phyloP scores from a whole-genome alignment of 2,113 vertebrate genomes.

The Eulemur rufifrons region DNA sequence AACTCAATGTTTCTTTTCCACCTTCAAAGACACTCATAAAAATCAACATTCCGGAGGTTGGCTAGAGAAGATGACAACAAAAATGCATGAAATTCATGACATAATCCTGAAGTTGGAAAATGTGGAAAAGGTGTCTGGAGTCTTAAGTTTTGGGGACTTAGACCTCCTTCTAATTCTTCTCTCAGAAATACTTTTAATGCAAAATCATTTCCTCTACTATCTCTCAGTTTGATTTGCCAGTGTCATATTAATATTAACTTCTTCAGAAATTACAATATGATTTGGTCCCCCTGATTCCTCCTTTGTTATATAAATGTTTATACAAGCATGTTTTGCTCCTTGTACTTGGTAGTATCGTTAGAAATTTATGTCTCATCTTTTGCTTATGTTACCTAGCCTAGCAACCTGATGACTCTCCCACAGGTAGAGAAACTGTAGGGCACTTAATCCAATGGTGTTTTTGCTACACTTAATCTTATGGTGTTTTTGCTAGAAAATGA shows the following conservation, averaged over 20 bases:
- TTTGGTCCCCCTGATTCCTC: slow-evolving; percentile 32
- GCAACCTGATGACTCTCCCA: not conserved
- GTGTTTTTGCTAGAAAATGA: slow-evolving; percentile 47
- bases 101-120: not conserved
- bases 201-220: not conserved
- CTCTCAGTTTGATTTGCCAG: not conserved
- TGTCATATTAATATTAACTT: slow-evolving; percentile 52
- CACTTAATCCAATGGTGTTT: slow-evolving; percentile 57
- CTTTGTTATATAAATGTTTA: slow-evolving; percentile 75
- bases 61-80: not conserved
- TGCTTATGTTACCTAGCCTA: not conserved
- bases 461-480: slow-evolving; percentile 46
- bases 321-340: slow-evolving; percentile 52
- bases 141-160: not conserved
- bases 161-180: not conserved
- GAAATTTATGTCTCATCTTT: slow-evolving; percentile 1
- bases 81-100: not conserved
- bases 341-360: slow-evolving; percentile 46
- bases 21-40: slow-evolving; percentile 15
- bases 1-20: slow-evolving; percentile 22
- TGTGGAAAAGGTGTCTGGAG: not conserved
- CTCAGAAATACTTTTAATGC: not conserved
- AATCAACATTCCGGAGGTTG: not conserved
- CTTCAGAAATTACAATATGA: slow-evolving; percentile 55
- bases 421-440: not conserved